Conservation (phyloP, 2,797 vertebrate species). For the Notamacropus eugenii region DNA sequence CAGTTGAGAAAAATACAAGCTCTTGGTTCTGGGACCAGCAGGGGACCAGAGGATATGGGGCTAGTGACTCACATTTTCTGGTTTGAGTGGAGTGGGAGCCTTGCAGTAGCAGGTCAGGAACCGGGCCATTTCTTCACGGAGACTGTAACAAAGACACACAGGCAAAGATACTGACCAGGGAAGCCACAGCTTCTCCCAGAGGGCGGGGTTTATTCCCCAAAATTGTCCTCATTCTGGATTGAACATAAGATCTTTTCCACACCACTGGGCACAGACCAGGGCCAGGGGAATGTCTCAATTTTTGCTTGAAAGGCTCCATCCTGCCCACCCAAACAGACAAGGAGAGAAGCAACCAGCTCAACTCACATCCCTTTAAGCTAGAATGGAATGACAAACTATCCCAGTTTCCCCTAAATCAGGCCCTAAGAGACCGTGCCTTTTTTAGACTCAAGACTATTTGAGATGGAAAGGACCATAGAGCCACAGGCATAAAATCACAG, state of each 20-base stretch:
- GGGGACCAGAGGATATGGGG: neutral
- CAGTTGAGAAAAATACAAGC: neutral
- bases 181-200: neutral
- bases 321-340: neutral
- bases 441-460: neutral
- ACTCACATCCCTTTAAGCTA: neutral
- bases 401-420: neutral
- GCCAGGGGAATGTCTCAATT: neutral
- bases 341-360: neutral
- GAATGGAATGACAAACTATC: neutral
- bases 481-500: neutral
- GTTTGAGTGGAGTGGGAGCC: conserved; percentile 87
- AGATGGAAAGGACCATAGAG: neutral
- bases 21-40: neutral
- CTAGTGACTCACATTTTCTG: conserved; percentile 90
- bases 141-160: conserved; percentile 84
- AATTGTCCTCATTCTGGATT: neutral
- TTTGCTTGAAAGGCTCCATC: neutral
- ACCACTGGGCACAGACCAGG: neutral
- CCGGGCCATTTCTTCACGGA: conserved; percentile 91
- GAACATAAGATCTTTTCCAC: neutral
- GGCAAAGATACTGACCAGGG: conserved; percentile 40
- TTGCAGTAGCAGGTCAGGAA: conserved; percentile 93
- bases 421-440: neutral
- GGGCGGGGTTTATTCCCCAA: neutral